phyloP scores from a whole-genome alignment of 2,113 vertebrate genomes.

The Gulo gulo region DNA sequence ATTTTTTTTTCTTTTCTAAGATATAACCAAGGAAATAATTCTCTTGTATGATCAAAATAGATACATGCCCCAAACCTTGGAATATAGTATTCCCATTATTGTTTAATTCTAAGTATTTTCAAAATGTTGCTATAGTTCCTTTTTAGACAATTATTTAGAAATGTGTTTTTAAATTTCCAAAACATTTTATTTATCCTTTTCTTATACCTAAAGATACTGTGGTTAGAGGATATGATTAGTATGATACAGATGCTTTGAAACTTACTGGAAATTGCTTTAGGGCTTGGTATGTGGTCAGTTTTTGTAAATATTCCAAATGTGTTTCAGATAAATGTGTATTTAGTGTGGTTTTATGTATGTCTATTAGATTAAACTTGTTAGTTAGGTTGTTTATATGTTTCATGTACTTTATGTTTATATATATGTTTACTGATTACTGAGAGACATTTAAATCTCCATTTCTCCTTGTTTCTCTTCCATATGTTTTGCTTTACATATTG shows the following conservation, averaged over 20 bases:
- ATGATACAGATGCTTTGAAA: neutral
- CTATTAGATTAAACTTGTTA: neutral
- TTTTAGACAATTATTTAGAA: neutral
- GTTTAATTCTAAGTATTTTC: neutral
- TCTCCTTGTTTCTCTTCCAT: neutral
- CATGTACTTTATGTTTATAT: neutral
- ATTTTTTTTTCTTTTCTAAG: neutral
- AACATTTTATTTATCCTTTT: neutral
- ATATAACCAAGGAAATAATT: neutral
- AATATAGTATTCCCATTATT: neutral
- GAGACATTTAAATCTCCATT: neutral
- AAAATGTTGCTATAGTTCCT: neutral
- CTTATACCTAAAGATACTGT: neutral
- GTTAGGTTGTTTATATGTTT: neutral
- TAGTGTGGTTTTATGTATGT: neutral
- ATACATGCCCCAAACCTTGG: neutral
- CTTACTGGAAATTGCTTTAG: neutral
- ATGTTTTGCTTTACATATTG: neutral
- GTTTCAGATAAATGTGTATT: neutral
- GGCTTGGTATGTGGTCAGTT: neutral
- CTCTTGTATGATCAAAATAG: neutral
- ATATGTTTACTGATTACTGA: neutral
- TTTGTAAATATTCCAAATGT: neutral
- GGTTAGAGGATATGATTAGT: neutral
- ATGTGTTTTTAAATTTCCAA: neutral